Evolutionary conservation across 2,888 invertebrate genomes (phyloP).

Genomic region (Megaustenia siamemsis): DNA sequence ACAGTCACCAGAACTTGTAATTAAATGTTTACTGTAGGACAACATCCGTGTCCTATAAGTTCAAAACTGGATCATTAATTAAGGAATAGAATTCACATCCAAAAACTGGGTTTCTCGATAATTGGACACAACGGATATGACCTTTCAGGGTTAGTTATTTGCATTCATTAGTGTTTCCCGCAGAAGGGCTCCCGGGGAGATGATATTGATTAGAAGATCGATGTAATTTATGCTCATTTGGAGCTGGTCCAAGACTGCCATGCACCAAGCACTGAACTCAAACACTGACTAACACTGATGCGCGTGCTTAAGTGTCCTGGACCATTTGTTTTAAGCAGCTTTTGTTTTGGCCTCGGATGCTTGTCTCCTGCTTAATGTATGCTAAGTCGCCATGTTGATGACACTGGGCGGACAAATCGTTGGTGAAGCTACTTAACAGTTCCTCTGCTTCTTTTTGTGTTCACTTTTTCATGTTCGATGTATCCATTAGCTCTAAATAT

Average conservation of each 20-base stretch:
- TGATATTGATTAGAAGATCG: slow-evolving; percentile 12
- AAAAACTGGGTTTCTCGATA: slow-evolving; percentile 19
- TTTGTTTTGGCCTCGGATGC: no score
- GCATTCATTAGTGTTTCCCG: slow-evolving; percentile 34
- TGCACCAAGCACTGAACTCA: background rate
- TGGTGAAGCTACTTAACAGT: no score
- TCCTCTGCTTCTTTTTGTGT: no score
- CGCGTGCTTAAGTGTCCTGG: background rate
- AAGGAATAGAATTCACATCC: background rate
- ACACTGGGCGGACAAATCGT: no score
- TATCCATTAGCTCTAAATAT: no score
- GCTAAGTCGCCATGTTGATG: no score
- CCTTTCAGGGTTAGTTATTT: slow-evolving; percentile 39
- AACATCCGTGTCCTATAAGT: no score
- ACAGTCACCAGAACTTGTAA: no score
- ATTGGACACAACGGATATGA: slow-evolving; percentile 37
- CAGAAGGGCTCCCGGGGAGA: slow-evolving; percentile 12
- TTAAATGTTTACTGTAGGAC: no score
- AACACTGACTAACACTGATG: background rate
- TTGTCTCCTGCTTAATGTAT: no score
- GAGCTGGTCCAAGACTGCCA: background rate
- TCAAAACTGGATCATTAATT: slow-evolving; percentile 11
- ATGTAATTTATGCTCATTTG: slow-evolving; percentile 25
- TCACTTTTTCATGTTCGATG: no score
- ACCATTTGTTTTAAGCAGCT: background rate